Evolutionary conservation across 92 coral and sea anemone genomes (phyloP).

Genomic region (Parazoanthus swiftii): DNA sequence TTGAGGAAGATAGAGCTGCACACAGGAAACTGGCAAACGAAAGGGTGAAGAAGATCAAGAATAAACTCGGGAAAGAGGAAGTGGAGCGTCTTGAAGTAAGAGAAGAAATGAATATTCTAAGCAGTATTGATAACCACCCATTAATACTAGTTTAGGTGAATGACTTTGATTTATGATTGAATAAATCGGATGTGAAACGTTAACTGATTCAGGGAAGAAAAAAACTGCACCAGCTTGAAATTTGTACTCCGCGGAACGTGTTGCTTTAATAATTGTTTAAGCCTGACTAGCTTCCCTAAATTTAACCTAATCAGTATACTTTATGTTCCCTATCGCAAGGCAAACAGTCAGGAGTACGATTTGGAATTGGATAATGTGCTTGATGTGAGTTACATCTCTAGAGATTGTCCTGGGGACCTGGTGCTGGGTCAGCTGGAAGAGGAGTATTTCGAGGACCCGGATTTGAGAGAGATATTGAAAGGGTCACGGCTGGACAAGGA

Average conservation of each 20-base stretch:
- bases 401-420: conserved; percentile 22
- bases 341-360: neutral
- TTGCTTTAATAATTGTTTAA: no score
- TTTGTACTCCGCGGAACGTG: no score
- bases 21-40: conserved; percentile 16
- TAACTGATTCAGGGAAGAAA: no score
- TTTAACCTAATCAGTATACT: neutral
- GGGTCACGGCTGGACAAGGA: conserved; percentile 1
- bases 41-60: conserved; percentile 2
- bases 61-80: conserved; percentile 23
- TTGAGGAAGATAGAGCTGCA: neutral
- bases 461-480: conserved; percentile 20
- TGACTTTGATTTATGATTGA: no score
- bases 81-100: conserved; percentile 28
- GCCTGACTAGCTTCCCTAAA: no score
- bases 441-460: conserved; percentile 34
- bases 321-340: neutral
- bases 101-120: neutral
- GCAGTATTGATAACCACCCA: no score
- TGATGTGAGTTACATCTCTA: neutral
- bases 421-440: conserved; percentile 28
- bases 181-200: neutral
- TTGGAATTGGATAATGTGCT: neutral
- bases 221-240: neutral
- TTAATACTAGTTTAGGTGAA: no score